Evolutionary conservation across 2,888 invertebrate species (phyloP).

Genomic region (Heliconius cydno): DNA sequence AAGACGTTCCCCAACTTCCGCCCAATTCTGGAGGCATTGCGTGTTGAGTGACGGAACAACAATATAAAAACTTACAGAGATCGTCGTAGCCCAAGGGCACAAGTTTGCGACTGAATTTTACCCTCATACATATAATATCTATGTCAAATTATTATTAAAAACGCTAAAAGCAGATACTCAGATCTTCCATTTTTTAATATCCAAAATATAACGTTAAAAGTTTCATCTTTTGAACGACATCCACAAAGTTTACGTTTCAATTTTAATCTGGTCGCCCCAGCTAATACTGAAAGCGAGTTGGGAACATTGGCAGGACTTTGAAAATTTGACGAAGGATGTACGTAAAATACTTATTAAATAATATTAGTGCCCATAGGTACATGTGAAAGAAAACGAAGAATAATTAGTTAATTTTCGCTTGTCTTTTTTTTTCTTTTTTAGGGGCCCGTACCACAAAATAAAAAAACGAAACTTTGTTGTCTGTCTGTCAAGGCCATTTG

Average conservation of each 20-base stretch:
- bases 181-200: neutral
- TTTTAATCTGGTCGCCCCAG: neutral
- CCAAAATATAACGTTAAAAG: neutral
- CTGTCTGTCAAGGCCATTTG: too few relatives aligned
- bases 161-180: neutral
- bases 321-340: neutral
- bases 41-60: too few relatives aligned
- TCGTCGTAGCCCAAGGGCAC: too few relatives aligned
- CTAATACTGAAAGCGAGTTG: neutral
- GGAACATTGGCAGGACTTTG: neutral
- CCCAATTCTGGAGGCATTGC: too few relatives aligned
- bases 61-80: too few relatives aligned
- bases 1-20: too few relatives aligned
- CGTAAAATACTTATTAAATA: neutral
- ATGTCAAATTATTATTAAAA: neutral
- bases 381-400: too few relatives aligned
- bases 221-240: neutral
- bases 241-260: neutral
- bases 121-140: neutral
- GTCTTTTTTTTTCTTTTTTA: too few relatives aligned
- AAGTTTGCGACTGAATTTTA: too few relatives aligned
- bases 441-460: too few relatives aligned
- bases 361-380: neutral
- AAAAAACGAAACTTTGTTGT: too few relatives aligned
- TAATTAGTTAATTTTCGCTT: too few relatives aligned